These are phyloP conservation scores for Caranx melampygus DNA, from an alignment of 2,113 vertebrate species.

Conservation along the genomic window DNA sequence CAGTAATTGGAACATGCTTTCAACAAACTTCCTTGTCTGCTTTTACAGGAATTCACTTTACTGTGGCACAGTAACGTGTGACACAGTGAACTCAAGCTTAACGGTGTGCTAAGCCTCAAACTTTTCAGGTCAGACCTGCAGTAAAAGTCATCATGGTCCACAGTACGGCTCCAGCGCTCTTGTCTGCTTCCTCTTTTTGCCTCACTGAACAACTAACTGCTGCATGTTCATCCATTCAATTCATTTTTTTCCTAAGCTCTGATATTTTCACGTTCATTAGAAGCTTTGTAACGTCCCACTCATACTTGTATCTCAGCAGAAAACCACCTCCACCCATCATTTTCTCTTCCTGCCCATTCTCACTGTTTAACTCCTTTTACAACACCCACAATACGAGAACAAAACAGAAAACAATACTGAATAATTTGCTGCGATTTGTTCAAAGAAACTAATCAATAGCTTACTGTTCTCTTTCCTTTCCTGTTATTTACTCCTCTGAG, in stretches of 20 bases:
- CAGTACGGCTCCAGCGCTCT: background rate
- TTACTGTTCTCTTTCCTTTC: conserved; percentile 25
- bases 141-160: background rate
- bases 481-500: conserved; percentile 13
- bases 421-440: conserved; percentile 11
- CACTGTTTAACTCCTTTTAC: background rate
- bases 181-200: background rate
- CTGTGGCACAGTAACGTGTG: background rate
- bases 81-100: background rate
- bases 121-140: background rate
- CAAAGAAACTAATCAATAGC: conserved; percentile 38
- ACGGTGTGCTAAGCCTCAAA: conserved; percentile 9
- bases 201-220: background rate
- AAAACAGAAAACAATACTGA: conserved; percentile 19
- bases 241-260: background rate
- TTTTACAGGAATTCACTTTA: background rate
- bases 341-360: conserved; percentile 28
- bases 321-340: conserved; percentile 2
- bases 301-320: background rate
- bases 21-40: background rate
- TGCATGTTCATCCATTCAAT: conserved; percentile 3
- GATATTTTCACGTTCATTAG: background rate
- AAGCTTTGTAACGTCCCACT: background rate
- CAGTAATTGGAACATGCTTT: background rate
- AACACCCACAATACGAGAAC: conserved; percentile 39